These are phyloP conservation scores for Oriolus oriolus DNA, from an alignment of 2,113 vertebrate species.

Conservation along the genomic window DNA sequence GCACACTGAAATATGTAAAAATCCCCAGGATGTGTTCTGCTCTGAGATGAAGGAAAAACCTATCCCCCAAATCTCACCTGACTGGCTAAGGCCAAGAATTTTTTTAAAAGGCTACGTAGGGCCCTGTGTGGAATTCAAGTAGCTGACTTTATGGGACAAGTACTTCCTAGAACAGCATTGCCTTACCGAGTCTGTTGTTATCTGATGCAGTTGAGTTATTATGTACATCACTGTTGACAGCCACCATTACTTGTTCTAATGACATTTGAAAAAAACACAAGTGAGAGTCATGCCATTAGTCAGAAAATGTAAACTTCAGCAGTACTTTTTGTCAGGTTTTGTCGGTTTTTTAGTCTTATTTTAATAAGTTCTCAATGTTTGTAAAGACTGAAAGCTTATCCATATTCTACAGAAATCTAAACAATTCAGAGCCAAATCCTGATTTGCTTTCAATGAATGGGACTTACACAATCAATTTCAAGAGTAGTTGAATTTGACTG, in stretches of 20 bases:
- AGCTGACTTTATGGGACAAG: background rate
- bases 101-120: background rate
- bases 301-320: background rate
- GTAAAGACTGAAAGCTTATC: background rate
- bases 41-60: background rate
- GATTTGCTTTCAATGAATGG: background rate
- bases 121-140: background rate
- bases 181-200: conserved; percentile 61
- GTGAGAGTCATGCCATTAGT: background rate
- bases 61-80: background rate
- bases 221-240: conserved; percentile 50
- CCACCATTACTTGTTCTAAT: conserved; percentile 59
- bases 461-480: background rate
- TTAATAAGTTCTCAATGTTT: background rate
- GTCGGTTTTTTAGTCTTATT: background rate
- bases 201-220: conserved; percentile 62
- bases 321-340: background rate
- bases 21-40: background rate
- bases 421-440: background rate
- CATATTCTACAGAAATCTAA: background rate
- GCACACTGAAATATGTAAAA: background rate
- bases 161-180: conserved; percentile 26
- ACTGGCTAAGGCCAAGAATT: background rate
- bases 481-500: background rate
- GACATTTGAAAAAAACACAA: conserved; percentile 30